Base-by-base conservation (phyloP, 2,797 vertebrate genomes). In the Falco cherrug region DNA sequence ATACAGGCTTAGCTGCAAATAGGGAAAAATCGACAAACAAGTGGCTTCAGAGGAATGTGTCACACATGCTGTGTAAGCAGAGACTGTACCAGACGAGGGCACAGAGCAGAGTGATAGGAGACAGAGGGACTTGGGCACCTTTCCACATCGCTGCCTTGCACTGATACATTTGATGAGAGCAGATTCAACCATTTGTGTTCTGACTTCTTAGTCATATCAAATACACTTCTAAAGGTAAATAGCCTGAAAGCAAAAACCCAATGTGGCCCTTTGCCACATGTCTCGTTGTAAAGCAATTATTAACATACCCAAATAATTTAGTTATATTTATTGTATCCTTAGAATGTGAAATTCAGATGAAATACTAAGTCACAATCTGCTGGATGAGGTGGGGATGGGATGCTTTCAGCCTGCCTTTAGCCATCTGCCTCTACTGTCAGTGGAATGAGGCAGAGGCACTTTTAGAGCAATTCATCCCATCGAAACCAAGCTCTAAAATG, bases 401-500 rank as follows among this genome's bases (percentile, higher is more conserved):
- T 63, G 21, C 4, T 70, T 87, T 87, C 76, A 86, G 28, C 16
- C 33, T 80, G 45, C n/a, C 41, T 57, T 68, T 63, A 84, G 18
- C 67, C 45, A n/a, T 41, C 53, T 89, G 63, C 29, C 33, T 87
- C 39, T 60, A 19, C 25, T 24, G 31, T 26, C 56, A 65, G 5
- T 28, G 53, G 29, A 80, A 80, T 70, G 51, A 31, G 37, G 51
- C 87, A 73, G 13, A 73, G 28, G 6, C 18, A 53, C 26, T 91
- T 89, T 13, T 29, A 59, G 11, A 89, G 39, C 8, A 77, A 88
- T n/a, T 63, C 7, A 39, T 69, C 47, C 22, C 20, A 57, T 45
- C 47, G 47, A 82, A 91, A 91, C 73, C 22, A 79, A 87, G 31
- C 17, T 83, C 82, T 89, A 61, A 93, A 90, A 51, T n/a, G 22